phyloP scores from a whole-genome alignment of 37 sponge, comb jelly and placozoan species.

The Aphrocallistes beatrix region DNA sequence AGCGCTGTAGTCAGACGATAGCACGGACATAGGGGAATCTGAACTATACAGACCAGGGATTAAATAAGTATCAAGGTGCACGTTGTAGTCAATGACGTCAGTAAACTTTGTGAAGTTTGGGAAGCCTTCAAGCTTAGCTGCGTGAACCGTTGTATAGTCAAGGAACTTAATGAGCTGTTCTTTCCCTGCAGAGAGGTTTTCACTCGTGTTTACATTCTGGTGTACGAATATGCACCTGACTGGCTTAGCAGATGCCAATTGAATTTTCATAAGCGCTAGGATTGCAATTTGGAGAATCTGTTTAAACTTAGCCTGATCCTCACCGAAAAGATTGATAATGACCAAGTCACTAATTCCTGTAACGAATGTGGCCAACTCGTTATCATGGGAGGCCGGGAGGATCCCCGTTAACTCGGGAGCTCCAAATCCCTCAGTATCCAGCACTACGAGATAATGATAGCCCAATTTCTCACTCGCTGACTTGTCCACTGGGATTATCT shows the following conservation, averaged over 20 bases:
- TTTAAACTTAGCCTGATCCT: not conserved
- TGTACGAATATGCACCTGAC: conserved; percentile 30
- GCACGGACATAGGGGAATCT: not conserved
- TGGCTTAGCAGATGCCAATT: not conserved
- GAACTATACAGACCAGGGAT: not conserved
- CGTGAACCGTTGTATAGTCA: not conserved
- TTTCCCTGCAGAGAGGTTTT: not conserved
- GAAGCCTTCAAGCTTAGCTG: not conserved
- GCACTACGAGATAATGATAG: not conserved
- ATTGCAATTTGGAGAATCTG: conserved; percentile 18
- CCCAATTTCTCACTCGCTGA: not conserved
- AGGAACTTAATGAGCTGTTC: not conserved
- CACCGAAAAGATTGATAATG: conserved; percentile 23
- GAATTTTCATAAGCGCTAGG: conserved; percentile 4
- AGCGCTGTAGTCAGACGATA: not conserved
- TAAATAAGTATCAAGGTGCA: not conserved
- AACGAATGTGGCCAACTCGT: conserved; percentile 21
- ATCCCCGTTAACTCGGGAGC: conserved; percentile 10
- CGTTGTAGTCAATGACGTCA: conserved; percentile 14
- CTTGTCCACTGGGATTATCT: not conserved
- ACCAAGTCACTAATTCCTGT: not conserved
- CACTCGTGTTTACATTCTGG: not conserved
- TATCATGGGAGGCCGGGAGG: not conserved
- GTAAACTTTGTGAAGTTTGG: not conserved
- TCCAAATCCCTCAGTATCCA: conserved; percentile 21